phyloP scores from a whole-genome alignment of 2,797 vertebrate species.

The Rhynchonycteris naso region DNA sequence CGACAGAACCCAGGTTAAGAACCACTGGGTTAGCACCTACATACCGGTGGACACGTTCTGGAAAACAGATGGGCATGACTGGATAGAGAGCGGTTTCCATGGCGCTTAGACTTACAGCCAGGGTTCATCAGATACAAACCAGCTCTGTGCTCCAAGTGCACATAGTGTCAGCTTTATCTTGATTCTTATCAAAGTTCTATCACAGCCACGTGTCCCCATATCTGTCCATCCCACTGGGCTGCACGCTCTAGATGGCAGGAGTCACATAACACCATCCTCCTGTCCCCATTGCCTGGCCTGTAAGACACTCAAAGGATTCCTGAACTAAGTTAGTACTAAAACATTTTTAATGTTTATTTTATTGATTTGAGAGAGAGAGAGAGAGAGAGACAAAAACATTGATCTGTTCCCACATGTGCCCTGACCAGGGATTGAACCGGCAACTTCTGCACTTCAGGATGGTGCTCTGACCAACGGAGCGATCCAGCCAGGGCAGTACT shows the following conservation, averaged over 20 bases:
- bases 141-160: background rate
- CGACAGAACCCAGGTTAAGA: too few relatives aligned
- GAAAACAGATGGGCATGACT: rapidly evolving
- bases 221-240: background rate
- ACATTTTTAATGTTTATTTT: too few relatives aligned
- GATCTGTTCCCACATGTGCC: too few relatives aligned
- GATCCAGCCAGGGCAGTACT: background rate
- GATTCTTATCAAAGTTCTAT: rapidly evolving
- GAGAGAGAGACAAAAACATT: too few relatives aligned
- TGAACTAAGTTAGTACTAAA: background rate
- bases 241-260: rapidly evolving
- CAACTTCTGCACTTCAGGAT: too few relatives aligned
- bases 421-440: too few relatives aligned
- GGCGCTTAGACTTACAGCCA: background rate
- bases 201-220: rapidly evolving
- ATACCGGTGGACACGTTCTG: background rate
- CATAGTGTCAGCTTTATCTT: rapidly evolving
- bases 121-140: background rate
- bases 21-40: too few relatives aligned
- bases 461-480: too few relatives aligned
- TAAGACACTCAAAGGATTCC: background rate
- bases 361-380: too few relatives aligned
- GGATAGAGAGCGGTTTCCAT: rapidly evolving
- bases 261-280: background rate
- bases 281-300: background rate